Conservation (phyloP, 2,113 vertebrate genomes). For the Lagopus muta region DNA sequence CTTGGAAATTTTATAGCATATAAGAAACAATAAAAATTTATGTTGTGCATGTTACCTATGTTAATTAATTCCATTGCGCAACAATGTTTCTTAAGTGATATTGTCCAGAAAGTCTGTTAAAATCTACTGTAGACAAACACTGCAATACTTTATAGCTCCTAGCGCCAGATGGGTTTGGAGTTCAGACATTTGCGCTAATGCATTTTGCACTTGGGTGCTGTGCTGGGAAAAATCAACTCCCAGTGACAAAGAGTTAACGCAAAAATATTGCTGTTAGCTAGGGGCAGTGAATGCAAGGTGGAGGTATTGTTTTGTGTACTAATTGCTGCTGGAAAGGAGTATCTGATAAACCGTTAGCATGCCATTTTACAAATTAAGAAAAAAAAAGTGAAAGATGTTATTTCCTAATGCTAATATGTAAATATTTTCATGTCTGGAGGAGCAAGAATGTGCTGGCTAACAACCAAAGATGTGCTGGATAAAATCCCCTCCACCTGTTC, state of each 20-base stretch:
- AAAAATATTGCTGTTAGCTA: constrained; percentile 12
- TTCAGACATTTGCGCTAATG: constrained; percentile 55
- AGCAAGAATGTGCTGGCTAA: constrained; percentile 62
- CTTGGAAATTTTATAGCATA: constrained; percentile 73
- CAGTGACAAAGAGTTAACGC: constrained; percentile 44
- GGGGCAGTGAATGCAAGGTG: neutral
- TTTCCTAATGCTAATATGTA: constrained; percentile 25
- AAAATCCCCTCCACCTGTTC: constrained; percentile 61
- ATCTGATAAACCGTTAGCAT: neutral
- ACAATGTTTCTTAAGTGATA: constrained; percentile 52
- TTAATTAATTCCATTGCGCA: constrained; percentile 72
- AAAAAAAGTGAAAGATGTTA: neutral
- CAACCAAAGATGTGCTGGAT: constrained; percentile 58
- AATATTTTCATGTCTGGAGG: constrained; percentile 56
- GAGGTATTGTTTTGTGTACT: neutral
- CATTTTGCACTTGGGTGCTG: constrained; percentile 59
- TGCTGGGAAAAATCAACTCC: constrained; percentile 44
- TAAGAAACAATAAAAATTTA: constrained; percentile 70
- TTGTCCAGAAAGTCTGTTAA: constrained; percentile 70
- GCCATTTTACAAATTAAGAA: neutral
- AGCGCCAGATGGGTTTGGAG: constrained; percentile 44
- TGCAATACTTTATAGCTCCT: constrained; percentile 49
- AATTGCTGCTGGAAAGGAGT: neutral
- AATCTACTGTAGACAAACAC: constrained; percentile 12
- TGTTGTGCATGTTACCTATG: constrained; percentile 56